Evolutionary conservation across 2,888 invertebrate genomes (phyloP).

Genomic region (Melanophora roralis): DNA sequence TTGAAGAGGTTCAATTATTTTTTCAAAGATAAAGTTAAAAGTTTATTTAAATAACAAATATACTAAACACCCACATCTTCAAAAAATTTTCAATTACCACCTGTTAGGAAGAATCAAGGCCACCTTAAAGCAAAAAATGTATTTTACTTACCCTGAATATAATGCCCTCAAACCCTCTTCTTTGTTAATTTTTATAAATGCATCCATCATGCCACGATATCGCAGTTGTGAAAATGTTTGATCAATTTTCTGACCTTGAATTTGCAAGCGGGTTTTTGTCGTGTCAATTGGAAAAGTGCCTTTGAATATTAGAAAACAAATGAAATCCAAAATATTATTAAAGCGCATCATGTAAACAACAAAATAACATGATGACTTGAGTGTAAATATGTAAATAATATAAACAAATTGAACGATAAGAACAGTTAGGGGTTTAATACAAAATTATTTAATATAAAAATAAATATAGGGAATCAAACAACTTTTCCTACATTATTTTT

Average conservation of each 20-base stretch:
- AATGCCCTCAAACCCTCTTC: slow-evolving; percentile 92
- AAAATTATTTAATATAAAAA: no score
- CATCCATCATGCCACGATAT: slow-evolving; percentile 95
- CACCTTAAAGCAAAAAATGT: background rate
- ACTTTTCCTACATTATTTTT: no score
- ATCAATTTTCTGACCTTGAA: slow-evolving; percentile 93
- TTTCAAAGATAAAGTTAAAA: no score
- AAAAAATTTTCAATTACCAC: no score
- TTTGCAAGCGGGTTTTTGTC: slow-evolving; percentile 94
- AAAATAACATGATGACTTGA: background rate
- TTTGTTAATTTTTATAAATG: slow-evolving; percentile 88
- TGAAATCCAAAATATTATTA: background rate
- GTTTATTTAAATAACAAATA: no score
- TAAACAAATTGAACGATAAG: slow-evolving; percentile 36
- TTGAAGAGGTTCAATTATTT: no score
- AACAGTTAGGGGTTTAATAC: background rate
- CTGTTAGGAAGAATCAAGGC: background rate
- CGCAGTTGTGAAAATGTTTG: slow-evolving; percentile 84
- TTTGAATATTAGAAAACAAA: slow-evolving; percentile 70
- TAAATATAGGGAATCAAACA: no score
- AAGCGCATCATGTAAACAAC: slow-evolving; percentile 23
- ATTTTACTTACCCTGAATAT: slow-evolving; percentile 86
- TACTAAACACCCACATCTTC: no score
- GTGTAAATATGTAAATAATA: slow-evolving; percentile 17
- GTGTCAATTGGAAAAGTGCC: slow-evolving; percentile 98